phyloP scores from a whole-genome alignment of 2,797 vertebrate genomes.

The Syngnathus rostellatus region DNA sequence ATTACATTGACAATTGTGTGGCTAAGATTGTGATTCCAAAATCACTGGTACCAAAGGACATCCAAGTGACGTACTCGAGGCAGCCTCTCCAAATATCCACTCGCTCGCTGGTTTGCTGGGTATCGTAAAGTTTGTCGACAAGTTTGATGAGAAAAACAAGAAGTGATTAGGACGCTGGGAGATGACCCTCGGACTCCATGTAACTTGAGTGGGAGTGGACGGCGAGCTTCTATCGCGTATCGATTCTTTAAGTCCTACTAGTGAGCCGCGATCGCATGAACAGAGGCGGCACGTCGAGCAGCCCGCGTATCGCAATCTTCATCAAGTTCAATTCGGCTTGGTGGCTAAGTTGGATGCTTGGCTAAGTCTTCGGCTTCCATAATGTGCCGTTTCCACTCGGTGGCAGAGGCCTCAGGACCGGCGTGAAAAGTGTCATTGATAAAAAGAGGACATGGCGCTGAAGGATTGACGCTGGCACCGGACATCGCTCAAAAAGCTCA shows the following conservation, averaged over 20 bases:
- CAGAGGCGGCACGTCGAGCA: neutral
- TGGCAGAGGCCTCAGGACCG: conserved; percentile 56
- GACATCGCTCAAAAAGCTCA: conserved; percentile 63
- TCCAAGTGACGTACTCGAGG: too few species aligned
- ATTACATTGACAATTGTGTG: too few species aligned
- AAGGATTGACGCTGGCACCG: conserved; percentile 65
- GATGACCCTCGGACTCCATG: neutral
- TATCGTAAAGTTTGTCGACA: neutral
- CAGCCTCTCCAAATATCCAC: too few species aligned
- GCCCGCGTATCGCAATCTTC: neutral
- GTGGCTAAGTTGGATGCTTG: too few species aligned
- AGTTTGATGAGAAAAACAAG: neutral
- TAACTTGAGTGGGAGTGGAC: neutral
- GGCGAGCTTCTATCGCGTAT: neutral
- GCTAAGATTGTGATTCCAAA: too few species aligned
- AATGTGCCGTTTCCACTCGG: conserved; percentile 32
- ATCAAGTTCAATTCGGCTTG: neutral
- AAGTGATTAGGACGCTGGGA: neutral
- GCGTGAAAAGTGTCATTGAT: conserved; percentile 69
- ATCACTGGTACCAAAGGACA: too few species aligned
- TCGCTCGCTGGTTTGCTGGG: neutral
- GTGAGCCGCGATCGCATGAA: neutral
- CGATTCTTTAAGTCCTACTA: neutral
- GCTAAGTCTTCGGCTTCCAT: too few species aligned
- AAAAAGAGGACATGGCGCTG: conserved; percentile 66